Percentiles rank a stretch among this genome's conserved stretches.
Evolutionary conservation across 2,888 invertebrate species (phyloP).

Genomic region (Fragum whitleyi): DNA sequence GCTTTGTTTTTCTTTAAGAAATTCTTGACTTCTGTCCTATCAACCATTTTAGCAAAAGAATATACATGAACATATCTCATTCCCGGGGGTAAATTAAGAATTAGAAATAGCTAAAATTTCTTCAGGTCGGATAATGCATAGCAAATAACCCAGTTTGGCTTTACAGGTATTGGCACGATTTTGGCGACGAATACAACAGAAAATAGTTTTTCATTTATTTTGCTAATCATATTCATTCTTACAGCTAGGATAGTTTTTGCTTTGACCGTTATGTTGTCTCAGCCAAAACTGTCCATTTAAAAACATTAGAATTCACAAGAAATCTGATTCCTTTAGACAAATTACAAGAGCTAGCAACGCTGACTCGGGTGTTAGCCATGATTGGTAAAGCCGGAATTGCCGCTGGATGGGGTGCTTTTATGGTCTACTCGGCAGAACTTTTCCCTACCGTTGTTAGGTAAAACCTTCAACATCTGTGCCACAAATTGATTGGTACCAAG

Average conservation of each 20-base stretch:
- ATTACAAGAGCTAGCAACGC: slow-evolving; percentile 16
- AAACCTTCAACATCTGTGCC: background rate
- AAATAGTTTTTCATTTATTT: background rate
- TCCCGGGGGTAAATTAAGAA: too few species aligned
- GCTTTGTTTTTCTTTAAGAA: too few species aligned
- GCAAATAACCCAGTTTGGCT: background rate
- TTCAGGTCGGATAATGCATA: background rate
- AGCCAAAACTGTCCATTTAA: background rate
- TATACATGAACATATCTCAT: too few species aligned
- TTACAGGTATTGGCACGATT: background rate
- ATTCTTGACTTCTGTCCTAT: too few species aligned
- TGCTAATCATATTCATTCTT: background rate
- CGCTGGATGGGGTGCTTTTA: slow-evolving; percentile 14
- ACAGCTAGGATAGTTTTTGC: background rate
- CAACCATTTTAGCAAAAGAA: too few species aligned
- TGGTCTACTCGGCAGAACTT: slow-evolving; percentile 18
- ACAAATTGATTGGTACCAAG: background rate
- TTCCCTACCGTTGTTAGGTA: slow-evolving; percentile 25
- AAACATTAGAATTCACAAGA: background rate
- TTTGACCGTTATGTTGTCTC: background rate
- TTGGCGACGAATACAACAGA: background rate
- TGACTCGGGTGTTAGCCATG: slow-evolving; percentile 22
- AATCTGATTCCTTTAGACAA: slow-evolving; percentile 16
- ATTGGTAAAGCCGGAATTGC: slow-evolving; percentile 17
- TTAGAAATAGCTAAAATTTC: too few species aligned